Percentiles rank a stretch among this genome's conserved stretches.
These are phyloP conservation scores for Epizoanthus illoricatus DNA, from an alignment of 92 coral and sea anemone species.

Conservation along the genomic window DNA sequence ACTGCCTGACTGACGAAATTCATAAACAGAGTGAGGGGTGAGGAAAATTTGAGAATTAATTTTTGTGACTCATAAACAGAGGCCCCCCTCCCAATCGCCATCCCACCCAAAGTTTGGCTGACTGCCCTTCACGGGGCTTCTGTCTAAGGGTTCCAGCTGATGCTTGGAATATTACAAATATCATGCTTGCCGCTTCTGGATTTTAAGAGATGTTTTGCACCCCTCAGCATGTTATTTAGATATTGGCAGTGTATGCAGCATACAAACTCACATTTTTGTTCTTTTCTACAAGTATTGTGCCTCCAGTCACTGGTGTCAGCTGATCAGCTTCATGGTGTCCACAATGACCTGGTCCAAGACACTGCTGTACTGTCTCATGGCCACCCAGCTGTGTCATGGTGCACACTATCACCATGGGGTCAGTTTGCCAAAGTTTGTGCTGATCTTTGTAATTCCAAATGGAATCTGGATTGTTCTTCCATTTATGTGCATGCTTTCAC, in stretches of 20 bases:
- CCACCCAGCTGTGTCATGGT: conserved; percentile 53
- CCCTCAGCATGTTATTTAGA: no score
- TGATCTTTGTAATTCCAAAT: conserved; percentile 56
- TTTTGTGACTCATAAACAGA: no score
- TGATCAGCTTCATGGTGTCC: conserved; percentile 53
- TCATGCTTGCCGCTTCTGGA: no score
- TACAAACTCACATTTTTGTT: neutral
- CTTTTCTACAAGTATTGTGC: conserved; percentile 33
- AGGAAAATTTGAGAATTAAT: no score
- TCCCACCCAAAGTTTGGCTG: no score
- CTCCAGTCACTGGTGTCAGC: conserved; percentile 16
- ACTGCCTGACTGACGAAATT: no score
- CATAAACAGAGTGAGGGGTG: no score
- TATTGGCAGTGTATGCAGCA: no score
- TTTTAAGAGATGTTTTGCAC: neutral
- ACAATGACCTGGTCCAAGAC: conserved; percentile 69
- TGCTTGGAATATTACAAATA: no score
- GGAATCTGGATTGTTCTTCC: conserved; percentile 64
- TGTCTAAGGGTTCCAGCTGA: no score
- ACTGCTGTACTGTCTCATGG: conserved; percentile 52
- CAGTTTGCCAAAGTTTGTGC: conserved; percentile 39
- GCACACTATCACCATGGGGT: conserved; percentile 35
- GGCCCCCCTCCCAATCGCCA: no score
- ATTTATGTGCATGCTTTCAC: conserved; percentile 52
- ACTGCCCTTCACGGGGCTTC: no score